Percentiles rank a stretch among this genome's conserved stretches.
Conservation (phyloP, 1,140 invertebrate genomes). For the Charaxes varanes region DNA sequence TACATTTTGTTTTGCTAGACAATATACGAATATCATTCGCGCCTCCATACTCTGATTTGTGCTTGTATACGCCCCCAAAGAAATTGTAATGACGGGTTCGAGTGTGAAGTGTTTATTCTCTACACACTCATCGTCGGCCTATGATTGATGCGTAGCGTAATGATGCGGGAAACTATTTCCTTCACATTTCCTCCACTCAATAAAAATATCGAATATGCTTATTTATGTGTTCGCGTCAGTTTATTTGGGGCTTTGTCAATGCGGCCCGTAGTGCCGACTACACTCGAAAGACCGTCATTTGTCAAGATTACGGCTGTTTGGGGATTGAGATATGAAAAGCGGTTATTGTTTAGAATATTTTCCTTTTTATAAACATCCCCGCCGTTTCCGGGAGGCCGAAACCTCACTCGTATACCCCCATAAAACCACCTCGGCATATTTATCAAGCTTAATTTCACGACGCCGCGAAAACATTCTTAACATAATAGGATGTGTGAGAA, state of each 20-base stretch:
- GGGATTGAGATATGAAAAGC: slow-evolving; percentile 67
- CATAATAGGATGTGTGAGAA: slow-evolving; percentile 11
- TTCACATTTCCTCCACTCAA: slow-evolving; percentile 69
- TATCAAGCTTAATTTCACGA: slow-evolving; percentile 28
- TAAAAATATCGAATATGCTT: slow-evolving; percentile 71
- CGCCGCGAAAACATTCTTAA: slow-evolving; percentile 14
- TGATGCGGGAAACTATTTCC: slow-evolving; percentile 70
- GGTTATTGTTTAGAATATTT: slow-evolving; percentile 70
- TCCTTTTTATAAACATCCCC: slow-evolving; percentile 41
- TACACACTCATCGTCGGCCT: slow-evolving; percentile 29
- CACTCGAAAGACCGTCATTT: slow-evolving; percentile 67
- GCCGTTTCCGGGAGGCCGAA: slow-evolving; percentile 26
- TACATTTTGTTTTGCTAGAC: no score
- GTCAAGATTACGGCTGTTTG: slow-evolving; percentile 68
- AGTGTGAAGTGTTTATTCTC: slow-evolving; percentile 10
- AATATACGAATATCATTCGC: no score
- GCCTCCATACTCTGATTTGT: no score
- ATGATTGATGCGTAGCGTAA: slow-evolving; percentile 68
- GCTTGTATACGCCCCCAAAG: not conserved
- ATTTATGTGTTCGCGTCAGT: slow-evolving; percentile 64
- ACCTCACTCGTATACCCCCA: slow-evolving; percentile 17
- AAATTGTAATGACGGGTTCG: slow-evolving; percentile 7
- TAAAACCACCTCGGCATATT: slow-evolving; percentile 27
- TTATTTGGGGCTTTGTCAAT: slow-evolving; percentile 68
- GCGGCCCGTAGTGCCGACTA: slow-evolving; percentile 56